Evolutionary conservation across 1,140 invertebrate species (phyloP).

Genomic region (Bombus confusus): DNA sequence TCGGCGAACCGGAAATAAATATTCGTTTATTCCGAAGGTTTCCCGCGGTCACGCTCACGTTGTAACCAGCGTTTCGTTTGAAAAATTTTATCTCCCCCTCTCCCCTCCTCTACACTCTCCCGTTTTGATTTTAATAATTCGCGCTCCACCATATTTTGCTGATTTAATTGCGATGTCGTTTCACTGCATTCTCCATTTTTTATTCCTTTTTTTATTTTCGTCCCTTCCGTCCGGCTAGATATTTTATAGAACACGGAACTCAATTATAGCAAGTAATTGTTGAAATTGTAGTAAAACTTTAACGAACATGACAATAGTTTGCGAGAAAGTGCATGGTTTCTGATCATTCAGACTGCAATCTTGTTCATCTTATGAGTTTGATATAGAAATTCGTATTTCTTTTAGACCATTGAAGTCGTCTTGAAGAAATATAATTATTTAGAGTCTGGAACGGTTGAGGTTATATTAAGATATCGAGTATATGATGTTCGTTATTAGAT

Average conservation of each 20-base stretch:
- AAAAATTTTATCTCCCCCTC: not conserved
- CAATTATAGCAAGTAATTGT: not conserved
- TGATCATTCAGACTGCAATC: not conserved
- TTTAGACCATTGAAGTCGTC: too few species aligned
- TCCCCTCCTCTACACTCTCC: not conserved
- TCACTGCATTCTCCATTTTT: not conserved
- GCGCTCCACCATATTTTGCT: not conserved
- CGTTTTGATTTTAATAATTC: slow-evolving; percentile 24
- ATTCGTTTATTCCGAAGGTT: not conserved
- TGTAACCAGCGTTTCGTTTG: slow-evolving; percentile 4
- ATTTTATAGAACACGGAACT: not conserved
- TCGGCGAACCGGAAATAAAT: slow-evolving; percentile 23
- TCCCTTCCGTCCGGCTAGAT: not conserved
- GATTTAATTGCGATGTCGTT: not conserved
- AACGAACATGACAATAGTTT: too few species aligned
- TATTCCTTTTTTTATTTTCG: not conserved
- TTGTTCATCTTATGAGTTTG: not conserved
- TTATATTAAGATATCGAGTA: too few species aligned
- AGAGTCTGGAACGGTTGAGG: not conserved
- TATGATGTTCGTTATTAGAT: too few species aligned
- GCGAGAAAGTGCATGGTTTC: too few species aligned
- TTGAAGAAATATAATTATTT: not conserved
- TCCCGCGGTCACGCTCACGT: not conserved
- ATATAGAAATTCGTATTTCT: too few species aligned
- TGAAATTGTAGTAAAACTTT: not conserved